Base-by-base conservation (phyloP, 1,140 invertebrate genomes). In the Lepidostoma basale region DNA sequence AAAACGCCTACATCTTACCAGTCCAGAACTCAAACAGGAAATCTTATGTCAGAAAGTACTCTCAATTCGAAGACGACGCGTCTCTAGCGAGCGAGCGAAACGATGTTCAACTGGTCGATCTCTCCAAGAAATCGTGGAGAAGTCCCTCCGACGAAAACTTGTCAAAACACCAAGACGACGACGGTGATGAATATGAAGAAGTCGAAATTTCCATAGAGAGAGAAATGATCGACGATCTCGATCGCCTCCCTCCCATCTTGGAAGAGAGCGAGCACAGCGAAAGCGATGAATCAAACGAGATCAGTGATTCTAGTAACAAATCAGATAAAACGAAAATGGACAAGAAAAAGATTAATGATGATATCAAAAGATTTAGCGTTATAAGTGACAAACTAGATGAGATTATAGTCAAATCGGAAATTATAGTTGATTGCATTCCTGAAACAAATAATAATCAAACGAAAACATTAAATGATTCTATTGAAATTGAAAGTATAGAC, bases 171-270 rank as follows among this genome's bases (percentile, higher is more conserved):
- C 70, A 74, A 39, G 72, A 74, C 60, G 76, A 77, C 28, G 67
- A 76, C 20, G 74, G 0, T 12, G 49, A 66, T 10, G 49, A 52
- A 14, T 16, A 60, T 16, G 16, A 26, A 62, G 45, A 36, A 47
- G 26, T 20, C n/a, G 14, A 62, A 66, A 4, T 14, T 18, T 44
- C n/a, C n/a, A n/a, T 23, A 54, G 42, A 20, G 20, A 44, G 25
- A 6, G 22, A 66, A 47, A 45, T 3, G 3, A 10, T 12, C 18
- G 23, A 80, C 60, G 81, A 81, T 20, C 79, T 83, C 40, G 77
- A 82, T 69, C 80, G 82, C 71, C 74, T 84, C 63, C 81, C 82
- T 26, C 79, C 82, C 74, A 84, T 84, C 73, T 76, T 78, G 0
- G 82, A 84, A 73, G 82, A 82, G 73, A 81, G 76, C 40, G 81